These are phyloP conservation scores for Oophaga pumilio DNA, from an alignment of 2,113 vertebrate species.

Conservation along the genomic window DNA sequence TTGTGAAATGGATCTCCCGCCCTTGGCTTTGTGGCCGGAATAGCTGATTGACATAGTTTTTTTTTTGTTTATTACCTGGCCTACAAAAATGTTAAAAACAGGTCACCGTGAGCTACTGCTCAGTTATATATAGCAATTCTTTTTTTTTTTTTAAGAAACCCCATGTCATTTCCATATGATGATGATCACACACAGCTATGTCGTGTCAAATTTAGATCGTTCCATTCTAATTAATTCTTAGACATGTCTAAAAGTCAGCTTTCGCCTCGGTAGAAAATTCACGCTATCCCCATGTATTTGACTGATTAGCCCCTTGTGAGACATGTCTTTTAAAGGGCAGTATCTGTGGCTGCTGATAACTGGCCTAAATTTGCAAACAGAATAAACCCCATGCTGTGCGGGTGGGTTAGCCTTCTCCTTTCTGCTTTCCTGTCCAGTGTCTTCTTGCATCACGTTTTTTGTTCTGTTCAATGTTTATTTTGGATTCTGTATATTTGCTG, in stretches of 20 bases:
- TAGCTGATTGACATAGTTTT: neutral
- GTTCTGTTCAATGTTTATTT: constrained; percentile 64
- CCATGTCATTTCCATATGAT: constrained; percentile 8
- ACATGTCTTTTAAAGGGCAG: constrained; percentile 64
- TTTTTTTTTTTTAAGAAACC: neutral
- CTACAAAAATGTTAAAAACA: neutral
- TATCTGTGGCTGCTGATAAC: constrained; percentile 67
- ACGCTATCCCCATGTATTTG: neutral
- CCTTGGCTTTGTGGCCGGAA: neutral
- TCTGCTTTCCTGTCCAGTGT: constrained; percentile 69
- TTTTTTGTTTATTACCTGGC: neutral
- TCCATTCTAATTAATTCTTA: constrained; percentile 21
- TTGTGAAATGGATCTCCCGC: neutral
- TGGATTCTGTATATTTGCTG: constrained; percentile 64
- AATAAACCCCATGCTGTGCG: constrained; percentile 72
- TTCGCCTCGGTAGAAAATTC: neutral
- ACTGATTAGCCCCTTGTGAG: constrained; percentile 61
- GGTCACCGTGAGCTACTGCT: neutral
- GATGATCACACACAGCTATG: constrained; percentile 16
- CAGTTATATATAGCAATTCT: neutral
- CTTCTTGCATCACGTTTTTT: constrained; percentile 68
- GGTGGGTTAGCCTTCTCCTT: constrained; percentile 68
- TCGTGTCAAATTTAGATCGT: constrained; percentile 12
- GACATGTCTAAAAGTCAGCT: constrained; percentile 13
- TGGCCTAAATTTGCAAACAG: constrained; percentile 72